Evolutionary conservation across 1,140 invertebrate species (phyloP), one percentile per base, ranked within the genome.

Genomic region (Rhizoglyphus robini): DNA sequence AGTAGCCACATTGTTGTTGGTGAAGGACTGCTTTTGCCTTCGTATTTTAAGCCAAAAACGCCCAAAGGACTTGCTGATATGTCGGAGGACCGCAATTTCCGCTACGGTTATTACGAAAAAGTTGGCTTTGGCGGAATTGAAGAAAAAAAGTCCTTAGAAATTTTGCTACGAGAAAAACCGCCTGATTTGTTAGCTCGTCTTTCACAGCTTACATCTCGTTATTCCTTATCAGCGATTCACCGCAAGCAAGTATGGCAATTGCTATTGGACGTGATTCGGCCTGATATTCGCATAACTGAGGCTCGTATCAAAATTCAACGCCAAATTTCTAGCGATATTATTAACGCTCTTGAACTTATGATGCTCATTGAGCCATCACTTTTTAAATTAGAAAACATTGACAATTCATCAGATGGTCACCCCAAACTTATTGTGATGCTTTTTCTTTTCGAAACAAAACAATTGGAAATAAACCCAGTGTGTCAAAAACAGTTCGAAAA

Each of bases 141-240:
- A 76, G 90, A 94, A 74, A 92, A 90, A 75, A 90, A 88, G 76
- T 90, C 88, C 0, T 75, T 94, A n/a, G 89, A 94, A 78, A 90
- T 90, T 73, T 77, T 95, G 4, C 78, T 93, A 65, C 89, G 90
- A 73, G 90, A 93, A 68, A 86, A 86, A 73, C 84, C 87, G 15
- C 81, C 89, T 70, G 88, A 91, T 73, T 23, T 64, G n/a, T 82
- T 82, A 71, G 81, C 80, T 4, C 92, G 92, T 75, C 73, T 94
- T 25, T 84, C 84, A 72, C 87, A 90, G 71, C 92, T 92, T 73
- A 87, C 87, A 73, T 75, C 89, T 57, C 78, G 87, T 61, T 92
- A 88, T 72, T 84, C 84, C 4, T 83, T 93, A 11, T 89, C 90
- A 36, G 80, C 82, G 23, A 80, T 84, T n/a, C 86, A 91, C 69